Conservation (phyloP, 2,888 invertebrate species). For the Crematogaster levior region DNA sequence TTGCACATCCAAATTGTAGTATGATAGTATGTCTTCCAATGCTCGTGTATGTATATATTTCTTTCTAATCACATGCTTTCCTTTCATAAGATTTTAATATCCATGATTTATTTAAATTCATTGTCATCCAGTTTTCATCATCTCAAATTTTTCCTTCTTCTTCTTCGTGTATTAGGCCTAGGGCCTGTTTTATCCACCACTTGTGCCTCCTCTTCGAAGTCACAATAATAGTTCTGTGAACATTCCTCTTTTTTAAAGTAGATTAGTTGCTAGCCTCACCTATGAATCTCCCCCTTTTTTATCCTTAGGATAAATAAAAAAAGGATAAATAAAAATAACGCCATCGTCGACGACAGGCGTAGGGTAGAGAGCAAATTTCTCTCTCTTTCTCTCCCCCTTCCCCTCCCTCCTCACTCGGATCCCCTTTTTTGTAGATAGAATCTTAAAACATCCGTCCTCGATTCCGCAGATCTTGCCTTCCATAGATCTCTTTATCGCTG, state of each 20-base stretch:
- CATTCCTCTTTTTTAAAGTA: no score
- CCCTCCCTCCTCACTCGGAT: not conserved
- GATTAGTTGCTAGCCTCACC: no score
- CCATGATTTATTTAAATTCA: not conserved
- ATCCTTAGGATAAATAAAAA: no score
- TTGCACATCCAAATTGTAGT: not conserved
- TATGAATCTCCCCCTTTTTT: no score
- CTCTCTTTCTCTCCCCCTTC: not conserved
- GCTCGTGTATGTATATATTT: not conserved
- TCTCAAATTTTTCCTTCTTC: no score
- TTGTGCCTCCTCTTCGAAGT: no score
- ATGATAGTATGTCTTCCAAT: not conserved
- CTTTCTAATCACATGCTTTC: not conserved
- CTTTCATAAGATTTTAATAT: not conserved
- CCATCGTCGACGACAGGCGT: no score
- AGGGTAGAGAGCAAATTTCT: no score
- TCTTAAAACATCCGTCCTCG: not conserved
- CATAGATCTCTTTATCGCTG: not conserved
- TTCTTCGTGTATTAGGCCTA: no score
- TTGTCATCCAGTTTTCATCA: not conserved
- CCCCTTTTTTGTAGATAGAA: not conserved
- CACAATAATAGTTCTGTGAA: no score
- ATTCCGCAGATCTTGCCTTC: not conserved
- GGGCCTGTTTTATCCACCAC: no score
- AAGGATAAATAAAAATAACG: no score